These are phyloP conservation scores for Chymomyza amoena DNA, from an alignment of 2,888 invertebrate genomes.

Conservation along the genomic window DNA sequence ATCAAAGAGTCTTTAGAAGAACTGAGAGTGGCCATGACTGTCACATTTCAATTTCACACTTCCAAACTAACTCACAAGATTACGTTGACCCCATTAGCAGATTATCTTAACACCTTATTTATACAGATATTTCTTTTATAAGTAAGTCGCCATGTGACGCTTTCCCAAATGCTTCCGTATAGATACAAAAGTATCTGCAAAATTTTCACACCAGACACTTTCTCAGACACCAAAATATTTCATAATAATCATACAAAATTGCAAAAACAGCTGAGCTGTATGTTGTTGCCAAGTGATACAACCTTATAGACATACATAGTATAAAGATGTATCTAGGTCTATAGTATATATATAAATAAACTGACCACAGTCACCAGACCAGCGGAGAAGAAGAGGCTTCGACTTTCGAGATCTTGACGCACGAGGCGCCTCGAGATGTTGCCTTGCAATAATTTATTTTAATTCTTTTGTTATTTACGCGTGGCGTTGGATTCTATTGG, in stretches of 20 bases:
- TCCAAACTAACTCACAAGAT: conserved; percentile 9
- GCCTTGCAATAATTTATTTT: conserved; percentile 47
- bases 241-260: conserved; percentile 32
- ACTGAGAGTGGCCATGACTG: conserved; percentile 5
- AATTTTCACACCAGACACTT: conserved; percentile 26
- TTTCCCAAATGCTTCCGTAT: conserved; percentile 22
- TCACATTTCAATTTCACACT: conserved; percentile 12
- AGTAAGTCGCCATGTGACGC: neutral
- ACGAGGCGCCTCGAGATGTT: neutral
- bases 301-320: neutral
- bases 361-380: conserved; percentile 61
- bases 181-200: conserved; percentile 3
- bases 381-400: neutral
- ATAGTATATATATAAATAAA: conserved; percentile 27
- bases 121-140: neutral
- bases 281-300: conserved; percentile 20
- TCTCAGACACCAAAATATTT: conserved; percentile 46
- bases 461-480: conserved; percentile 61
- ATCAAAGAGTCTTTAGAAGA: neutral
- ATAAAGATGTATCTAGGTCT: neutral
- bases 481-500: conserved; percentile 15
- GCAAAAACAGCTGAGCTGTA: neutral
- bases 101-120: neutral
- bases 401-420: conserved; percentile 45
- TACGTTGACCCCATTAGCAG: neutral